Conservation (phyloP, 1,140 invertebrate species). For the Brachionus rubens region DNA sequence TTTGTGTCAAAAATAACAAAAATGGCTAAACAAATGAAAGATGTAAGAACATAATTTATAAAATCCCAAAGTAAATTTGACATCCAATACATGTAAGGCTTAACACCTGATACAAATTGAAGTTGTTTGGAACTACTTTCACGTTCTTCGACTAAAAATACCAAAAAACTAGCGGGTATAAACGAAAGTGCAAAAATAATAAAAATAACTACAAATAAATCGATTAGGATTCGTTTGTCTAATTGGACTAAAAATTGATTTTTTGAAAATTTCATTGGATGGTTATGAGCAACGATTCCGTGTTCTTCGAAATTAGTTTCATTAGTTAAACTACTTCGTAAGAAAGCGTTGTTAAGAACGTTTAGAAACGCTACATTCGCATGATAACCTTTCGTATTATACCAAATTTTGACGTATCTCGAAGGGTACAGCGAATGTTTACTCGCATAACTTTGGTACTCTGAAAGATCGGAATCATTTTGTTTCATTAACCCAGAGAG, state of each 20-base stretch:
- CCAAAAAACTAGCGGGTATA: conserved; percentile 53
- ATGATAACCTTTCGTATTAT: conserved; percentile 80
- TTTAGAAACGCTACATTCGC: conserved; percentile 72
- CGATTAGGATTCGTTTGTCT: conserved; percentile 58
- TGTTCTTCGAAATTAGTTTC: conserved; percentile 52
- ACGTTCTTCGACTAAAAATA: conserved; percentile 54
- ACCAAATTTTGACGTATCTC: conserved; percentile 66
- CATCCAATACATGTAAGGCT: conserved; percentile 55
- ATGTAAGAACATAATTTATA: neutral
- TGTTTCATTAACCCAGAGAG: neutral
- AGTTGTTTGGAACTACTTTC: conserved; percentile 54
- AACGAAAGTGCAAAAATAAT: conserved; percentile 59
- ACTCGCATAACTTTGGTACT: neutral
- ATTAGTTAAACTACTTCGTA: conserved; percentile 59
- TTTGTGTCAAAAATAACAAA: conserved; percentile 53
- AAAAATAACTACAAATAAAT: conserved; percentile 62
- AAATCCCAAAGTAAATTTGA: conserved; percentile 56
- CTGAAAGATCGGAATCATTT: neutral
- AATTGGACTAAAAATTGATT: conserved; percentile 53
- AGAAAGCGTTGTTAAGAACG: conserved; percentile 68
- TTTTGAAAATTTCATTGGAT: conserved; percentile 67
- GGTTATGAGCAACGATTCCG: conserved; percentile 66
- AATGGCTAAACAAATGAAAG: conserved; percentile 51
- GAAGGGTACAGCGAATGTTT: neutral
- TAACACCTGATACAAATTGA: conserved; percentile 54